These are phyloP conservation scores for Trogon surrucura DNA, from an alignment of 2,113 vertebrate species.

Conservation along the genomic window DNA sequence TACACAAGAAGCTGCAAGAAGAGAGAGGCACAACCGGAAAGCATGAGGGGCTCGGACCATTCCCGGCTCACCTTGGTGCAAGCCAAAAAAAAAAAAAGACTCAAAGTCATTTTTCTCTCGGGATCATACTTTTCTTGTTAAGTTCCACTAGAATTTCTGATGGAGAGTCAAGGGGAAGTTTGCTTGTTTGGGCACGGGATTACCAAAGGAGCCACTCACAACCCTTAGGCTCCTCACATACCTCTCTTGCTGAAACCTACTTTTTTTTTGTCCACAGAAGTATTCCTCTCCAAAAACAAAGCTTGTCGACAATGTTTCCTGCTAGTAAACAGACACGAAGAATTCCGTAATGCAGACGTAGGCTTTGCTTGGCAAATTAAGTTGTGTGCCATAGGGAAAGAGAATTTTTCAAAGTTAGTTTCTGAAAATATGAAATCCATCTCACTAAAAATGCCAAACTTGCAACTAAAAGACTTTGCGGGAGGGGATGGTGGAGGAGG, in stretches of 20 bases:
- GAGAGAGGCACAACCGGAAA: not conserved
- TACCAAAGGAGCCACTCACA: not conserved
- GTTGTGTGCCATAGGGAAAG: not conserved
- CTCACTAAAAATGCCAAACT: not conserved
- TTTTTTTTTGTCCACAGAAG: not conserved
- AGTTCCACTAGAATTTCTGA: not conserved
- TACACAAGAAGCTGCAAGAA: not conserved
- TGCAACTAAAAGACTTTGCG: not conserved
- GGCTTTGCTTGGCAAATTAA: not conserved
- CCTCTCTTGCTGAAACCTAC: not conserved
- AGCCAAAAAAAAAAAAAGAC: not conserved
- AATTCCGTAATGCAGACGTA: not conserved
- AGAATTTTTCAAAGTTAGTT: not conserved
- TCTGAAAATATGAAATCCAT: conserved; percentile 1
- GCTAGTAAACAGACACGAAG: not conserved
- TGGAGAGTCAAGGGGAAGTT: not conserved
- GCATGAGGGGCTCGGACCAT: not conserved
- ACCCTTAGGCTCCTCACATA: not conserved
- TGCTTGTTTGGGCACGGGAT: not conserved
- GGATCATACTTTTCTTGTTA: not conserved
- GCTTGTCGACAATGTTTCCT: not conserved
- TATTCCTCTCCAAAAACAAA: not conserved
- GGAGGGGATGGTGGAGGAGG: not conserved
- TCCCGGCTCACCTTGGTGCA: not conserved
- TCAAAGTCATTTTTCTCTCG: not conserved